Evolutionary conservation across 2,113 vertebrate genomes (phyloP).

Genomic region (Xiphias gladius): DNA sequence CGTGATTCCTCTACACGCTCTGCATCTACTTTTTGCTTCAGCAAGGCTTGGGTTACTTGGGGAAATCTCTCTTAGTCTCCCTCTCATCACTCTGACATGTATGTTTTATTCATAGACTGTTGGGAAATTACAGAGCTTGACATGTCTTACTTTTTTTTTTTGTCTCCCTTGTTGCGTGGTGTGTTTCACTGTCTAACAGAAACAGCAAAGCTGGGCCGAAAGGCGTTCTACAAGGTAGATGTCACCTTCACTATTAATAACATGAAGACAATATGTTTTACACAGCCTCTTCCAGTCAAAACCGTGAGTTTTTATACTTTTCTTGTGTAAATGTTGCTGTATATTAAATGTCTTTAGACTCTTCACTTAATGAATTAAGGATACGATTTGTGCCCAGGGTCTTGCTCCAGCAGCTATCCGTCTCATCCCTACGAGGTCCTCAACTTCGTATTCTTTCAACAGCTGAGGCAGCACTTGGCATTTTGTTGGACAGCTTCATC

Average conservation of each 20-base stretch:
- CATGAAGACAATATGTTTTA: not conserved
- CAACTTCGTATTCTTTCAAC: constrained; percentile 84
- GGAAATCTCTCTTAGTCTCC: not conserved
- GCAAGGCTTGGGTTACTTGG: not conserved
- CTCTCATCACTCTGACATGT: constrained; percentile 18
- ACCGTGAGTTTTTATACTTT: not conserved
- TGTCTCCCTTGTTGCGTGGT: constrained; percentile 79
- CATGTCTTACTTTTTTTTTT: constrained; percentile 2
- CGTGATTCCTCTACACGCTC: too few species aligned
- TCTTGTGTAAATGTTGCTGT: not conserved
- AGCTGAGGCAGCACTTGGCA: constrained; percentile 81
- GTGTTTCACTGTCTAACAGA: constrained; percentile 86
- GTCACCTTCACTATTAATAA: not conserved
- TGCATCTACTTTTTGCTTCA: not conserved
- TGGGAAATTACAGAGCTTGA: constrained; percentile 25
- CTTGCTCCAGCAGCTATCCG: too few species aligned
- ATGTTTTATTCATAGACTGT: constrained; percentile 51
- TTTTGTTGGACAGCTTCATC: not conserved
- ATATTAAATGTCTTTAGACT: not conserved
- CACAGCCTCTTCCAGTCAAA: not conserved
- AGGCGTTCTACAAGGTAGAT: constrained; percentile 90
- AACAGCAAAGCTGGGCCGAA: constrained; percentile 86
- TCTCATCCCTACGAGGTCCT: constrained; percentile 70
- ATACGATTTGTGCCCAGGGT: too few species aligned
- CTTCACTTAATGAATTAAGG: too few species aligned